Percentiles rank a stretch among this genome's conserved stretches.
Evolutionary conservation across 2,113 vertebrate species (phyloP).

Genomic region (Nycticryphes semicollaris): DNA sequence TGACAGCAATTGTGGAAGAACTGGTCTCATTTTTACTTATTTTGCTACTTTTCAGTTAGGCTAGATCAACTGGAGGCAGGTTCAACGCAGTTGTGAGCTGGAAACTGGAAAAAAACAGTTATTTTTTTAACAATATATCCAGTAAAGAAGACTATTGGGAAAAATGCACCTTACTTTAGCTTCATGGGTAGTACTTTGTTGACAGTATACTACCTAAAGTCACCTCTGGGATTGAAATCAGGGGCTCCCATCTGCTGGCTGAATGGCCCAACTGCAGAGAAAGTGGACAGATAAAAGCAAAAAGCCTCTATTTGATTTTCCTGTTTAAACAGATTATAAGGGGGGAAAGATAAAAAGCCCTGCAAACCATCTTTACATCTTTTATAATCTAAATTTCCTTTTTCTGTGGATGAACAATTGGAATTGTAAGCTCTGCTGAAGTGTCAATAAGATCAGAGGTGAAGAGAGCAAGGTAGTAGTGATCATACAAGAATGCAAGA

Average conservation of each 20-base stretch:
- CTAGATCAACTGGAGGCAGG: not conserved
- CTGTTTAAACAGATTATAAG: not conserved
- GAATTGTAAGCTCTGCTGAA: not conserved
- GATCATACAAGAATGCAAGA: not conserved
- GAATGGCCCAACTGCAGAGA: not conserved
- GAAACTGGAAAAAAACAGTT: not conserved
- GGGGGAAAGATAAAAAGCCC: not conserved
- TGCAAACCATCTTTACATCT: not conserved
- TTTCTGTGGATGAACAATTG: not conserved
- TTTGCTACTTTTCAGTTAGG: not conserved
- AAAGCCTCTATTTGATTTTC: not conserved
- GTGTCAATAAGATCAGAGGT: not conserved
- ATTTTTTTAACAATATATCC: not conserved
- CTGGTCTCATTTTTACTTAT: not conserved
- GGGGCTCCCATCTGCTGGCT: not conserved
- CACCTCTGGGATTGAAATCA: not conserved
- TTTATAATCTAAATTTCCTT: not conserved
- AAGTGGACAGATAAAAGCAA: not conserved
- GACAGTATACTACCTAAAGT: not conserved
- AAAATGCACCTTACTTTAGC: not conserved
- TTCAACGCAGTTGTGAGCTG: not conserved
- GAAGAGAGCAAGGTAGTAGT: not conserved
- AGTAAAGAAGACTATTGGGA: not conserved
- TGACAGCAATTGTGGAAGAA: not conserved
- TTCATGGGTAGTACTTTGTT: not conserved